A percentile compares a stretch with the other conserved stretches of the same genome.
Conservation (phyloP, 2,888 invertebrate species). For the Timema cristinae region DNA sequence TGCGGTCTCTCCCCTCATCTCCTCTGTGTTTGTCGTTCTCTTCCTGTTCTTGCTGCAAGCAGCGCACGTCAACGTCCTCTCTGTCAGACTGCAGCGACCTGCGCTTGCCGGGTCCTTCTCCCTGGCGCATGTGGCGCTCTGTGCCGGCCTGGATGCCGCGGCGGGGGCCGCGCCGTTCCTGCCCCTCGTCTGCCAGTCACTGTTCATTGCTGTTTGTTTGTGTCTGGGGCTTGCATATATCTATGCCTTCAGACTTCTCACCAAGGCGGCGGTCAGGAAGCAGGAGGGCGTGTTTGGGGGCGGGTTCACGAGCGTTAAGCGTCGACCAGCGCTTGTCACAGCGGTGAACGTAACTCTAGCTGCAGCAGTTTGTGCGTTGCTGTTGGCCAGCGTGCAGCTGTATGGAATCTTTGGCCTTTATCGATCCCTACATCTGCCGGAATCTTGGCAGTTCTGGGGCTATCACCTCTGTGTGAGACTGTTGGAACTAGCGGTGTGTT, state of each 20-base stretch:
- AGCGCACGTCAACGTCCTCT: constrained; percentile 51
- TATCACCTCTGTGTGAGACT: constrained; percentile 82
- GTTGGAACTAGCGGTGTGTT: constrained; percentile 83
- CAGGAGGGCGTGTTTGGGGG: constrained; percentile 42
- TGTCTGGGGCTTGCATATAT: constrained; percentile 80
- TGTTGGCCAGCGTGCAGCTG: constrained; percentile 78
- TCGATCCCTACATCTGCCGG: constrained; percentile 45
- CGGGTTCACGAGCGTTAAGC: constrained; percentile 45
- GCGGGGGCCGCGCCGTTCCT: constrained; percentile 50
- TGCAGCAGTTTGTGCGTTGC: constrained; percentile 76
- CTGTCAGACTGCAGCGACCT: constrained; percentile 62
- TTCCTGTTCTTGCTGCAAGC: constrained; percentile 80
- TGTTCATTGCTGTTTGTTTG: constrained; percentile 80
- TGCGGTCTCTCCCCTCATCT: constrained; percentile 80
- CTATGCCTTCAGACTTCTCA: constrained; percentile 75
- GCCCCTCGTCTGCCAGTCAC: constrained; percentile 75
- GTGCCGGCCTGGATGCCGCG: constrained; percentile 73
- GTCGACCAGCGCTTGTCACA: constrained; percentile 57
- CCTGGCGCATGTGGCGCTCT: constrained; percentile 71
- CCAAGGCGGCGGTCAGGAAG: constrained; percentile 57
- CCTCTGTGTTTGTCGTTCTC: constrained; percentile 84
- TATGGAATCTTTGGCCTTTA: constrained; percentile 70
- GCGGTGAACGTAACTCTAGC: constrained; percentile 88
- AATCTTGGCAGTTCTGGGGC: constrained; percentile 85
- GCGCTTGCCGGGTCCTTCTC: constrained; percentile 75